Percentiles rank a stretch among this genome's conserved stretches.
Conservation (phyloP, 2,888 invertebrate genomes). For the Melinaea menophilus region DNA sequence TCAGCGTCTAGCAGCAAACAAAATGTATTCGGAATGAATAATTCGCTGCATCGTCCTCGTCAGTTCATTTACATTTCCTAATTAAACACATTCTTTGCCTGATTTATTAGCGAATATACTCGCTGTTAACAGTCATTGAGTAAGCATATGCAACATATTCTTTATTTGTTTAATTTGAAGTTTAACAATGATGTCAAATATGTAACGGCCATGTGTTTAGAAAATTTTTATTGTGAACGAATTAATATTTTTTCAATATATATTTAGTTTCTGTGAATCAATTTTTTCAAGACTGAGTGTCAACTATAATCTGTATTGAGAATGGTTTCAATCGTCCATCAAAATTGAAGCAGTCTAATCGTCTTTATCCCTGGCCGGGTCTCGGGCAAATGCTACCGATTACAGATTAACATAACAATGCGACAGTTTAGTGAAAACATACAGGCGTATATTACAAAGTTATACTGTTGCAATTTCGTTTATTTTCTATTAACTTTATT, state of each 20-base stretch:
- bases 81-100: constrained; percentile 5
- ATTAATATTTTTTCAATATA: too few species aligned
- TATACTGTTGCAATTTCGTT: not conserved
- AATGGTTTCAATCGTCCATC: constrained; percentile 25
- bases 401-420: constrained; percentile 37
- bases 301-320: constrained; percentile 14
- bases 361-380: constrained; percentile 26
- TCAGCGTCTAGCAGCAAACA: constrained; percentile 66
- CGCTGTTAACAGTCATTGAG: not conserved
- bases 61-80: constrained; percentile 60
- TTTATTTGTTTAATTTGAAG: not conserved
- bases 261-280: too few species aligned
- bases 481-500: not conserved
- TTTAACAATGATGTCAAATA: too few species aligned
- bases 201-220: too few species aligned
- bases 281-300: not conserved
- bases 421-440: constrained; percentile 24
- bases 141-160: not conserved
- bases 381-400: constrained; percentile 31
- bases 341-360: constrained; percentile 25
- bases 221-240: too few species aligned
- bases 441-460: constrained; percentile 5
- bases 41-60: constrained; percentile 31
- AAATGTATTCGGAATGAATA: constrained; percentile 47
- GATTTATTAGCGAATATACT: not conserved